Percentiles rank a stretch among this genome's conserved stretches.
These are phyloP conservation scores for Hemaris fuciformis DNA, from an alignment of 2,888 invertebrate genomes.

Conservation along the genomic window DNA sequence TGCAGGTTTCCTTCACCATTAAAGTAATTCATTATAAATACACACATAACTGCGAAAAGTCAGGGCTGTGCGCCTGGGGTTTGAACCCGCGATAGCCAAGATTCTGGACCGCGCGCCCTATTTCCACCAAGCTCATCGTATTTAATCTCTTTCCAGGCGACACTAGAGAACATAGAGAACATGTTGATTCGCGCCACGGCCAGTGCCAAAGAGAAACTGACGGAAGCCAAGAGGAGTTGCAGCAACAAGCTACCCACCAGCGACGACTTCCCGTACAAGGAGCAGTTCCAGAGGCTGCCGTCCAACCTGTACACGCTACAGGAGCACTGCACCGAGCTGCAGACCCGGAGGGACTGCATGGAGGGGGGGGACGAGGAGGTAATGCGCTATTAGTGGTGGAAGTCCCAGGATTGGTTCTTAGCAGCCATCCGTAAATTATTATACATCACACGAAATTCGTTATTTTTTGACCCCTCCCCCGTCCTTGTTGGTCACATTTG, in stretches of 20 bases:
- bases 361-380: constrained; percentile 82
- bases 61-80: too few relatives aligned
- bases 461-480: too few relatives aligned
- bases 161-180: constrained; percentile 58
- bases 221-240: constrained; percentile 79
- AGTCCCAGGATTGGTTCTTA: too few relatives aligned
- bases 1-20: too few relatives aligned
- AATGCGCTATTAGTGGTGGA: too few relatives aligned
- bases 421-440: too few relatives aligned
- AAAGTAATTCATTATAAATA: too few relatives aligned
- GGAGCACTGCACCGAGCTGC: constrained; percentile 75
- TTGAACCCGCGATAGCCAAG: too few relatives aligned
- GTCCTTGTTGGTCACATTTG: too few relatives aligned
- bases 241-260: constrained; percentile 81
- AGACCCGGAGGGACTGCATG: constrained; percentile 85
- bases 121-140: background rate
- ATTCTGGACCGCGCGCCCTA: too few relatives aligned
- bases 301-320: constrained; percentile 76
- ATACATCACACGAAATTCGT: too few relatives aligned
- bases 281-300: constrained; percentile 79
- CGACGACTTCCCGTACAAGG: constrained; percentile 75
- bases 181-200: constrained; percentile 48
- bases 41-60: too few relatives aligned
- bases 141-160: constrained; percentile 39
- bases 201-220: constrained; percentile 74